Percentiles rank a stretch among this genome's conserved stretches.
phyloP scores from a whole-genome alignment of 2,797 vertebrate species.

The Rhabdomys pumilio region DNA sequence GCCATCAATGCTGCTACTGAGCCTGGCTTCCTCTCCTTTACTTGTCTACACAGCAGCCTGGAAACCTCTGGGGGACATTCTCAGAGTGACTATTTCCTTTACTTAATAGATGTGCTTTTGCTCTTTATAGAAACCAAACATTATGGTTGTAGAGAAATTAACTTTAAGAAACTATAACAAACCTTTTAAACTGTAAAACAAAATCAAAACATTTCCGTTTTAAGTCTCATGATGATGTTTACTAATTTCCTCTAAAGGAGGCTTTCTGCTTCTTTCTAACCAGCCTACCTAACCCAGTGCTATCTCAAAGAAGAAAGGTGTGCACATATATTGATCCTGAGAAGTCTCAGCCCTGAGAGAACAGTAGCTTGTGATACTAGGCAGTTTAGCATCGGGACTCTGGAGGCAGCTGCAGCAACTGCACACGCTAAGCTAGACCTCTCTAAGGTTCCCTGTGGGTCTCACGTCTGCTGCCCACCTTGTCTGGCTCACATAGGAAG shows the following conservation, averaged over 20 bases:
- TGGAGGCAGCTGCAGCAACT: not conserved
- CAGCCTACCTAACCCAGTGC: not conserved
- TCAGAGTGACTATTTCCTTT: conserved; percentile 55
- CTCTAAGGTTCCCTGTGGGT: not conserved
- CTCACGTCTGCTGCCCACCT: not conserved
- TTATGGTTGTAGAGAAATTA: conserved; percentile 22
- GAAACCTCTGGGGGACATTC: conserved; percentile 41
- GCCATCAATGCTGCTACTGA: not conserved
- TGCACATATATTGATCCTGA: not conserved
- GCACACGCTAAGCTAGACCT: not conserved
- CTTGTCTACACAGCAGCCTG: not conserved
- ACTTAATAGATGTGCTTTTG: conserved; percentile 24
- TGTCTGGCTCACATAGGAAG: not conserved
- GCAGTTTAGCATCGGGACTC: not conserved
- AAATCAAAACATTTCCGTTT: not conserved
- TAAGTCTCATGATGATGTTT: conserved; percentile 40
- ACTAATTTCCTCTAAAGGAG: conserved; percentile 16
- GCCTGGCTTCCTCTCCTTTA: conserved; percentile 20
- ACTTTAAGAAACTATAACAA: conserved; percentile 38
- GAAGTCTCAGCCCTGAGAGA: conserved; percentile 9
- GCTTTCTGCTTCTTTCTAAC: not conserved
- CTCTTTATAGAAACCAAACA: conserved; percentile 49
- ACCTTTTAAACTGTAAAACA: not conserved
- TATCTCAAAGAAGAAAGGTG: conserved; percentile 10
- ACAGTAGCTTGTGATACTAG: not conserved